Evolutionary conservation across 2,797 vertebrate genomes (phyloP).

Genomic region (Odontamblyopus rebecca): DNA sequence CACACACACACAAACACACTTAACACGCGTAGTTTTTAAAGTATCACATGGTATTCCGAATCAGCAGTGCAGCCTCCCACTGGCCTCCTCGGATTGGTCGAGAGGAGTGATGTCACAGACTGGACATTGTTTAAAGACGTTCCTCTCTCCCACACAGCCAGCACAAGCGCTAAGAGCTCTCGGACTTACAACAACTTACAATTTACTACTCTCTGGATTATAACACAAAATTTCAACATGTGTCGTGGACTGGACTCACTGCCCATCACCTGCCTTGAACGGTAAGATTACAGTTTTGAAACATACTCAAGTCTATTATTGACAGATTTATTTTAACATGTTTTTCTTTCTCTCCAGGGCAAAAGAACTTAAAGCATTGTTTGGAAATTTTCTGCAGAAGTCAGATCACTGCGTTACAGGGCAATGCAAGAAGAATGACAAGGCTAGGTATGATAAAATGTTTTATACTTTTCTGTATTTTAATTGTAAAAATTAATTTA

Average conservation of each 20-base stretch:
- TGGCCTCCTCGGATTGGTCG: slow-evolving; percentile 58
- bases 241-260: slow-evolving; percentile 83
- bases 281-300: slow-evolving; percentile 71
- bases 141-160: slow-evolving; percentile 25
- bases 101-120: slow-evolving; percentile 63
- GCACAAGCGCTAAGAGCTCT: slow-evolving; percentile 44
- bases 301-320: neutral
- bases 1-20: neutral
- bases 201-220: slow-evolving; percentile 29
- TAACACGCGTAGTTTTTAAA: slow-evolving; percentile 14
- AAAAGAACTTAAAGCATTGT: slow-evolving; percentile 88
- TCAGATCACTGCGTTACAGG: slow-evolving; percentile 70
- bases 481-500: neutral
- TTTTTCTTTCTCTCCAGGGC: slow-evolving; percentile 73
- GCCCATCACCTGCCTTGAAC: slow-evolving; percentile 86
- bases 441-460: slow-evolving; percentile 58
- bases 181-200: slow-evolving; percentile 13
- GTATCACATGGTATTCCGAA: slow-evolving; percentile 11
- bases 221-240: slow-evolving; percentile 72
- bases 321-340: neutral
- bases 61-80: slow-evolving; percentile 41
- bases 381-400: slow-evolving; percentile 87
- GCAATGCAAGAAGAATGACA: slow-evolving; percentile 66
- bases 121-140: slow-evolving; percentile 60
- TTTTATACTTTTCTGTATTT: neutral